Evolutionary conservation across 2,888 invertebrate genomes (phyloP), one percentile per base, ranked within the genome.

Genomic region (Labia minor): DNA sequence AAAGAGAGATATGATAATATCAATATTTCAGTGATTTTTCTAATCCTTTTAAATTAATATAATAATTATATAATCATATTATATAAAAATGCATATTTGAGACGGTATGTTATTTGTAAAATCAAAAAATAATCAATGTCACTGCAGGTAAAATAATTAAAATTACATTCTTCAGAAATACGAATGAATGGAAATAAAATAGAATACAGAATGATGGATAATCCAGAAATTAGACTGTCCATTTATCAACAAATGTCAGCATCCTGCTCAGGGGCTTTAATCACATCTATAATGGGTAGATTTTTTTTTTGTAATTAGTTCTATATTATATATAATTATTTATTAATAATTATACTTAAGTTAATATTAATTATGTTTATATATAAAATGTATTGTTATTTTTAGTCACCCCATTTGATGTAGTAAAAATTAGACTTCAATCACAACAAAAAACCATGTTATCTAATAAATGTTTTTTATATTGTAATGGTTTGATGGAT

Each of bases 401-500:
- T 61, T 8, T 78, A 95, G 96, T 98, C 81, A 99, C 99, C 0
- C 99, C 99, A 0, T 80, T 99, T 72, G 99, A 99, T 81, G 99
- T 99, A n/a, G 92, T 99, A 0, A 99, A 99, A 82, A 95, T 97
- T 70, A 85, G 99, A 64, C 81, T 99, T 61, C 99, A 99, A 80
- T 88, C 93, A 1, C 98, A 99, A 77, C 90, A 92, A 74, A 93
- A 92, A 73, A 86, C 88, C 0, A 76, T 89, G 72, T 78, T 87
- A 3, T 87, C 88, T 8, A 90, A 92, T 72, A 90, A 90, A 78
- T 96, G 97, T 78, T 98, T 93, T 76, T 80, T 98, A 6, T 98
- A 95, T 78, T 95, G 95, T 76, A 99, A 99, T 82, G 98, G 99
- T 0, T 81, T 99, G 11, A 98, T 98, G 97, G 99, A 99, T 78